These are phyloP conservation scores for Penaeus vannamei DNA, from an alignment of 1,140 invertebrate genomes.

Conservation along the genomic window DNA sequence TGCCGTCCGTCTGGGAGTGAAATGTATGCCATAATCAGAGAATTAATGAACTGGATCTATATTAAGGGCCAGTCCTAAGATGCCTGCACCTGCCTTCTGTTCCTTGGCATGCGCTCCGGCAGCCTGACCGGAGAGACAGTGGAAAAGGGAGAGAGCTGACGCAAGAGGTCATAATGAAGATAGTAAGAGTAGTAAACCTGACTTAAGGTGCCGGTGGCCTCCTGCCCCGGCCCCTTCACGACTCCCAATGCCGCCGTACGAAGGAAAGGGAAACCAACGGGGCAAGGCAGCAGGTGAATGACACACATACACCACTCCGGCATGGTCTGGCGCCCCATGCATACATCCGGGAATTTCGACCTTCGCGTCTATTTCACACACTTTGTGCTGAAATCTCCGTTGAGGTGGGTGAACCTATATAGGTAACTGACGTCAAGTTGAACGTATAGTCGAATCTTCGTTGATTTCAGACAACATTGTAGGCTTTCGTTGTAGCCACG, in stretches of 20 bases:
- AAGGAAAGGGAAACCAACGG: conserved; percentile 58
- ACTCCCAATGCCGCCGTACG: conserved; percentile 43
- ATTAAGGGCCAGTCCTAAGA: too few species aligned
- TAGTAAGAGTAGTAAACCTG: too few species aligned
- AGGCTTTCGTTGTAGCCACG: conserved; percentile 51
- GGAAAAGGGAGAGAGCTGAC: neutral
- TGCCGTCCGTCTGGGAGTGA: too few species aligned
- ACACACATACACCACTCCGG: conserved; percentile 19
- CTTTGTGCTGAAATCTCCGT: conserved; percentile 54
- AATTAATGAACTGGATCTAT: too few species aligned
- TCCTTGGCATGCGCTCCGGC: too few species aligned
- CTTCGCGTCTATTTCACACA: conserved; percentile 1
- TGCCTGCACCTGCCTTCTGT: too few species aligned
- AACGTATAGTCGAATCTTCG: conserved; percentile 45
- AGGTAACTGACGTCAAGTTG: conserved; percentile 57
- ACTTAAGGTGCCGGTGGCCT: conserved; percentile 41
- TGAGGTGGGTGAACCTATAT: conserved; percentile 58
- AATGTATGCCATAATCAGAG: too few species aligned
- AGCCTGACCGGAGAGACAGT: neutral
- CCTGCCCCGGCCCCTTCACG: conserved; percentile 52
- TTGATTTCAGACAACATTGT: conserved; percentile 12
- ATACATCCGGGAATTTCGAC: conserved; percentile 42
- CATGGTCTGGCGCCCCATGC: neutral
- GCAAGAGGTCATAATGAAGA: too few species aligned
- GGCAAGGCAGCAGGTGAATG: conserved; percentile 39